A percentile compares a stretch with the other conserved stretches of the same genome.
These are phyloP conservation scores for Mamestra configurata DNA, from an alignment of 1,140 invertebrate species.

Conservation along the genomic window DNA sequence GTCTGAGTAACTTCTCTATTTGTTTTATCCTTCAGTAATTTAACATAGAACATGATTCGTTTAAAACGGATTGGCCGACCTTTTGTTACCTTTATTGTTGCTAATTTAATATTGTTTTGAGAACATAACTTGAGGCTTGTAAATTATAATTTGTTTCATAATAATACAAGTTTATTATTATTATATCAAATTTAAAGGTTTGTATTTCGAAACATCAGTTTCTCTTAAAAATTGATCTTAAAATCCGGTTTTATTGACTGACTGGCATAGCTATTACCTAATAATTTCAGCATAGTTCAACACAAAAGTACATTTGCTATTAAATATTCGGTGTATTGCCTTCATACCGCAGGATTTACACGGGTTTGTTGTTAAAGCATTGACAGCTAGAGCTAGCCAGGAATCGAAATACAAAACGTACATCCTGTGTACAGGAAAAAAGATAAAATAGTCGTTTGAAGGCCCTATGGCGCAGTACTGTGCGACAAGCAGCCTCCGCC, in stretches of 20 bases:
- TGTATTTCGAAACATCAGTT: no score
- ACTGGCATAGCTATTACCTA: no score
- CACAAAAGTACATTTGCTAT: background rate
- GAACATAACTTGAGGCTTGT: background rate
- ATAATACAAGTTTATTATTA: background rate
- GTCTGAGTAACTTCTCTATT: slow-evolving; percentile 65
- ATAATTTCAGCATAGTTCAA: background rate
- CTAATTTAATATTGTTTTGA: slow-evolving; percentile 31
- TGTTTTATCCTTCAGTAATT: slow-evolving; percentile 61
- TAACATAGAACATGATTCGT: slow-evolving; percentile 43
- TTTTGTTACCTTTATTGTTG: slow-evolving; percentile 39
- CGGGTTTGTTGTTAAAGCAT: background rate
- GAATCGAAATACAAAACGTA: background rate
- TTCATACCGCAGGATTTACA: background rate
- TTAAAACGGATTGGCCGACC: slow-evolving; percentile 41
- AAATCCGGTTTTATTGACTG: no score
- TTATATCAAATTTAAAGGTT: no score
- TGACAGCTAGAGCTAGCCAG: background rate
- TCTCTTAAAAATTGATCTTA: no score
- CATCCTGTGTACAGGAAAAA: background rate
- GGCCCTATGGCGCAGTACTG: no score
- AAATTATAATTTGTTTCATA: slow-evolving; percentile 1
- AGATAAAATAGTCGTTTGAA: background rate
- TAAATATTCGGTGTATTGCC: no score
- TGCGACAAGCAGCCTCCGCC: background rate